Evolutionary conservation across 2,797 vertebrate species (phyloP).

Genomic region (Hypotaenidia okinawae): DNA sequence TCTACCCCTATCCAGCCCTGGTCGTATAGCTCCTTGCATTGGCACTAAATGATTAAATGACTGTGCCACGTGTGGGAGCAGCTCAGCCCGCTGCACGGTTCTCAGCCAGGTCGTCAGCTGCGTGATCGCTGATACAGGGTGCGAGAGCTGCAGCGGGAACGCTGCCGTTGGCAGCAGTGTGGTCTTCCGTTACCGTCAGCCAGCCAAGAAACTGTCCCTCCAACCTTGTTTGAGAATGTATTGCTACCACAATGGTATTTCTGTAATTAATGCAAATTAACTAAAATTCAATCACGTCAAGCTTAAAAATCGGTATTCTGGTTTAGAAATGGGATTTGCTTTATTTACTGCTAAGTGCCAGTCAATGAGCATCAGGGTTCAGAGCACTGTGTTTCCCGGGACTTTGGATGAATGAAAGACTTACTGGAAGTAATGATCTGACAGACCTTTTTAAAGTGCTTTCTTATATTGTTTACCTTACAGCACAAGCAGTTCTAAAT

Average conservation of each 20-base stretch:
- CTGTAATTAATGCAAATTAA: constrained; percentile 29
- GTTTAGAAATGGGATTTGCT: constrained; percentile 7
- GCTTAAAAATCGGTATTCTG: constrained; percentile 2
- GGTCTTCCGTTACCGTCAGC: background rate
- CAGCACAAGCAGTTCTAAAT: background rate
- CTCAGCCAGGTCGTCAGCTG: background rate
- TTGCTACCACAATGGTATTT: background rate
- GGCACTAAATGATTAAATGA: background rate
- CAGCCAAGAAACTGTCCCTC: background rate
- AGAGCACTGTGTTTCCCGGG: background rate
- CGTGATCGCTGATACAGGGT: background rate
- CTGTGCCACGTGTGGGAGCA: accelerated
- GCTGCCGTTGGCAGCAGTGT: background rate
- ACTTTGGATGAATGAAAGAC: background rate
- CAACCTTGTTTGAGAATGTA: background rate
- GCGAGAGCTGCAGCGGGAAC: background rate
- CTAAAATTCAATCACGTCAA: background rate
- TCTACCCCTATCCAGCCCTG: background rate
- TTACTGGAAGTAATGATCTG: background rate
- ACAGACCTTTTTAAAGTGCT: background rate
- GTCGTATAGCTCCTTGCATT: background rate
- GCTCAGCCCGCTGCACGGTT: background rate
- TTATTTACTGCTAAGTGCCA: background rate
- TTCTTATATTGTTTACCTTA: background rate
- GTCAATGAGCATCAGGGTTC: background rate